Evolutionary conservation across 2,888 invertebrate species (phyloP).

Genomic region (Chamaedrilus cognettii): DNA sequence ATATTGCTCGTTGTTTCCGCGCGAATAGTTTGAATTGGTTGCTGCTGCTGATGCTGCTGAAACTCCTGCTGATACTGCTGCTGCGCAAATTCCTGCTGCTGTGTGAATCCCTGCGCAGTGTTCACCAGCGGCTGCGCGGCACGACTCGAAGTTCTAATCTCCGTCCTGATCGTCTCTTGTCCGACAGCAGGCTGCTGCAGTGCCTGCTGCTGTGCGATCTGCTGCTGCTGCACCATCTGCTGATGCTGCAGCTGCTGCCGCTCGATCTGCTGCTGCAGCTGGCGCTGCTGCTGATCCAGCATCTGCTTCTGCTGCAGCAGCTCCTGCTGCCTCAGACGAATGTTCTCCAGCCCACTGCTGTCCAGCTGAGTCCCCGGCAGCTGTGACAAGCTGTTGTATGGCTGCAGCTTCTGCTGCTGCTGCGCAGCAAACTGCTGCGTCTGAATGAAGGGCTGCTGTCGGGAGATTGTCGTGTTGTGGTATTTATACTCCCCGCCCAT

Average conservation of each 20-base stretch:
- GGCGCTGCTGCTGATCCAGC: conserved; percentile 10
- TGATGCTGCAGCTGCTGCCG: conserved; percentile 24
- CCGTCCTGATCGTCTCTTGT: not conserved
- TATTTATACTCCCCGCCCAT: conserved; percentile 2
- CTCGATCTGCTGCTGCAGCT: conserved; percentile 17
- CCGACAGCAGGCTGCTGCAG: too few relatives aligned
- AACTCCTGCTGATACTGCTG: conserved; percentile 12
- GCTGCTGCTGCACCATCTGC: conserved; percentile 9
- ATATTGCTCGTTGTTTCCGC: conserved; percentile 14
- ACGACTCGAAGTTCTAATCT: not conserved
- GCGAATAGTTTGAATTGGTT: conserved; percentile 20
- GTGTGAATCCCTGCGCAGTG: not conserved
- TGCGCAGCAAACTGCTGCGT: not conserved
- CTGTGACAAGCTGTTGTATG: conserved; percentile 12
- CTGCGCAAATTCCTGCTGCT: conserved; percentile 16
- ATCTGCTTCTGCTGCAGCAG: conserved; percentile 9
- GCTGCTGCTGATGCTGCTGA: conserved; percentile 21
- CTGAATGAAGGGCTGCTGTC: not conserved
- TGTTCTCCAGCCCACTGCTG: not conserved
- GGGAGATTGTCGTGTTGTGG: not conserved
- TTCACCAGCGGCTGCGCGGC: not conserved
- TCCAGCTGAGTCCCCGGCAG: not conserved
- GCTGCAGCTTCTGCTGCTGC: conserved; percentile 1
- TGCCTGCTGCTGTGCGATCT: conserved; percentile 12
- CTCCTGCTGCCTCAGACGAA: conserved; percentile 6